A percentile compares a stretch with the other conserved stretches of the same genome.
These are phyloP conservation scores for Euschistus heros DNA, from an alignment of 1,140 invertebrate genomes.

Conservation along the genomic window DNA sequence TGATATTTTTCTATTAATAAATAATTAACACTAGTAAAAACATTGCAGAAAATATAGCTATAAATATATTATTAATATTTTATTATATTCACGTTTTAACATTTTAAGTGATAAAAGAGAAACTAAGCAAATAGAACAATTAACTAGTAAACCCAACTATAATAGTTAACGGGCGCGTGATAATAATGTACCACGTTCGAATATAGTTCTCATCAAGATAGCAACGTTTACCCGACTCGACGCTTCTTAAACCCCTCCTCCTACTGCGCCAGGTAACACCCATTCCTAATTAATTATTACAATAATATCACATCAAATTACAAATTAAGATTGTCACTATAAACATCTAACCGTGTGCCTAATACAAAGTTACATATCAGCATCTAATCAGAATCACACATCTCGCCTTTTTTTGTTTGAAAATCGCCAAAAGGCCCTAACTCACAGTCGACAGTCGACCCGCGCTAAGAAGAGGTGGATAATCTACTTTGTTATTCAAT, in stretches of 20 bases:
- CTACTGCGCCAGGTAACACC: background rate
- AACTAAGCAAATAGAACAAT: constrained; percentile 14
- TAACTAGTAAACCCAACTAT: constrained; percentile 17
- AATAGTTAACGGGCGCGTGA: background rate
- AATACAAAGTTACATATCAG: constrained; percentile 15
- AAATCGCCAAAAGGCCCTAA: background rate
- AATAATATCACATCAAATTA: constrained; percentile 26
- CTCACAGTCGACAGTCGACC: constrained; percentile 3
- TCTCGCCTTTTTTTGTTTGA: background rate
- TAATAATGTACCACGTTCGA: background rate
- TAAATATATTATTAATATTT: constrained; percentile 17
- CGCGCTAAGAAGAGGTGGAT: constrained; percentile 7
- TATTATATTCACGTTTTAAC: constrained; percentile 11
- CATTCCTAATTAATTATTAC: constrained; percentile 11
- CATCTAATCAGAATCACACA: constrained; percentile 13
- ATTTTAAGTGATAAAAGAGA: constrained; percentile 6
- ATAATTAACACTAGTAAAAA: constrained; percentile 11
- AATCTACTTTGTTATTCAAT: background rate
- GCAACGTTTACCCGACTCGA: too few species aligned
- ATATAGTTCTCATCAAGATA: background rate
- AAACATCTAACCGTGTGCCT: constrained; percentile 26
- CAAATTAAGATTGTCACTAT: constrained; percentile 26
- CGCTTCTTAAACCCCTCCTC: background rate
- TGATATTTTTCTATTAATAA: constrained; percentile 12
- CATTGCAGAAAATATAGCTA: constrained; percentile 13